phyloP scores from a whole-genome alignment of 23 tunicate genomes.

The Oikopleura albicans region DNA sequence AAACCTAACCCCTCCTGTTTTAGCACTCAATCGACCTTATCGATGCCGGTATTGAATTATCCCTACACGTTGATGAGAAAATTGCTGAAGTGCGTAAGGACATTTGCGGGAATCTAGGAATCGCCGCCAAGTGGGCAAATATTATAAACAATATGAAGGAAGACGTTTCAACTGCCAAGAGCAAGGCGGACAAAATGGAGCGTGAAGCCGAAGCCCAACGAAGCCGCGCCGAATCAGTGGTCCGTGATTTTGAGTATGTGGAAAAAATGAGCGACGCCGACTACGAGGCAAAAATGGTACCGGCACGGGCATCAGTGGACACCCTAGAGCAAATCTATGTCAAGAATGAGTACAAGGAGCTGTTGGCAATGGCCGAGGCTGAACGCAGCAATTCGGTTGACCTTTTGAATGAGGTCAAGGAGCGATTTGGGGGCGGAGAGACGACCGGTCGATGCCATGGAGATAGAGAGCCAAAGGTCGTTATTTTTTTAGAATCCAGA shows the following conservation, averaged over 20 bases:
- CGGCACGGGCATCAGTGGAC: background rate
- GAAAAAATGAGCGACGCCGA: background rate
- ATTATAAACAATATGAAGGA: background rate
- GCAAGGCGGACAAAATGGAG: background rate
- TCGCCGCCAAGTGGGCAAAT: background rate
- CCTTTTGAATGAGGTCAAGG: background rate
- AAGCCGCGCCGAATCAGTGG: background rate
- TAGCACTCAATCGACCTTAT: background rate
- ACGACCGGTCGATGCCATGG: conserved; percentile 14
- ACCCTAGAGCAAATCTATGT: background rate
- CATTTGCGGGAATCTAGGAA: background rate
- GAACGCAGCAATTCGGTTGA: background rate
- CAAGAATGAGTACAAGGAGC: background rate
- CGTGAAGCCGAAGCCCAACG: background rate
- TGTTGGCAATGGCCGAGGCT: background rate
- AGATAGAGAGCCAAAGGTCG: too few relatives aligned
- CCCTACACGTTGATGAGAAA: background rate
- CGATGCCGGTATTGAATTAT: background rate
- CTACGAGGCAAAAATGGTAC: background rate
- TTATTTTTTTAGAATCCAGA: too few relatives aligned
- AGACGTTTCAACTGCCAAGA: background rate
- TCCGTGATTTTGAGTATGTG: background rate
- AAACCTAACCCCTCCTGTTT: too few relatives aligned
- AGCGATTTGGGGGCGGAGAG: conserved; percentile 15
- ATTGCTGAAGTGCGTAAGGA: background rate